phyloP scores from a whole-genome alignment of 1,140 invertebrate genomes.

The Leptinotarsa lineolata region DNA sequence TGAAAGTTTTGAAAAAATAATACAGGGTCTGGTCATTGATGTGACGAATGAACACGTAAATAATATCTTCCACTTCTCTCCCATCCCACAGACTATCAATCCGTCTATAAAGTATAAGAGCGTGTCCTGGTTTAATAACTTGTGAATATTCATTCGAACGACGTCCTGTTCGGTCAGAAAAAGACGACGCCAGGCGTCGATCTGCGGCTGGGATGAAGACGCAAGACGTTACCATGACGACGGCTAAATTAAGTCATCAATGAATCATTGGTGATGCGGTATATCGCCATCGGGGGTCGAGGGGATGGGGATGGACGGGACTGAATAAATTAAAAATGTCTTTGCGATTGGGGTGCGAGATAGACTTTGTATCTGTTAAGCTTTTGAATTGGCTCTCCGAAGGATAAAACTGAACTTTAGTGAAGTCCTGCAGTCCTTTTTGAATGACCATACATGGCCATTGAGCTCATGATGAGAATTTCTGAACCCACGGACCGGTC shows the following conservation, averaged over 20 bases:
- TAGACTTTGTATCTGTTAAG: conserved; percentile 29
- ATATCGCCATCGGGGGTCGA: conserved; percentile 42
- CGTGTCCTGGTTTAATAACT: conserved; percentile 53
- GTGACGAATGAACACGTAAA: no score
- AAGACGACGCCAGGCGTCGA: conserved; percentile 40
- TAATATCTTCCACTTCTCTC: not conserved
- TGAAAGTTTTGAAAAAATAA: no score
- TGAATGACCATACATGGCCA: not conserved
- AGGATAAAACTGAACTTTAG: conserved; percentile 3
- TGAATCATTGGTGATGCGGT: conserved; percentile 54
- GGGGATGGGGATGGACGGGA: conserved; percentile 28
- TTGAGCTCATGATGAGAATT: not conserved
- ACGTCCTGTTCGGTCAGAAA: conserved; percentile 38
- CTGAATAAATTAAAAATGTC: conserved; percentile 53
- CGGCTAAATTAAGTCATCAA: conserved; percentile 54
- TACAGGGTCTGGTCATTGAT: no score
- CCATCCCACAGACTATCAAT: conserved; percentile 26
- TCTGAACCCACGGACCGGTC: no score
- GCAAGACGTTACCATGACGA: conserved; percentile 46
- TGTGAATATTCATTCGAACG: conserved; percentile 53
- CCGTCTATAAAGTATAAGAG: conserved; percentile 36
- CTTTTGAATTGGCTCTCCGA: conserved; percentile 24
- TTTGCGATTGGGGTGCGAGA: conserved; percentile 31
- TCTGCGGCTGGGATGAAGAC: conserved; percentile 41
- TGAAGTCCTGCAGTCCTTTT: not conserved